phyloP scores from a whole-genome alignment of 2,113 vertebrate genomes.

The Poecile atricapillus region DNA sequence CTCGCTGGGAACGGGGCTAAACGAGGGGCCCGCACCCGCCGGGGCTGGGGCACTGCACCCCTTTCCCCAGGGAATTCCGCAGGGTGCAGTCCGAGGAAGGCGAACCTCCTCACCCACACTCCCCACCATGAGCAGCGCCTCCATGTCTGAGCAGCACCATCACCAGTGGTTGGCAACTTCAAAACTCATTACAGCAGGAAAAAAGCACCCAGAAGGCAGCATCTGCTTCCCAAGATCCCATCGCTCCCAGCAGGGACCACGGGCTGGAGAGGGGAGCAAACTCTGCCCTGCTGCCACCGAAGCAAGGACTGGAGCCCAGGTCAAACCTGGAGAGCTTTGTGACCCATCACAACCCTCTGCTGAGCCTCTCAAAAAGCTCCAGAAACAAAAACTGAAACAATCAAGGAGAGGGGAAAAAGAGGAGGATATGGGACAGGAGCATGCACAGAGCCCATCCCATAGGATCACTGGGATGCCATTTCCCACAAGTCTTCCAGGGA shows the following conservation, averaged over 20 bases:
- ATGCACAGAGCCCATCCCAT: not conserved
- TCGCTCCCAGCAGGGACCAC: not conserved
- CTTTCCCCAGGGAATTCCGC: not conserved
- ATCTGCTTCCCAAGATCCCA: not conserved
- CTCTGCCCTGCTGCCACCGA: not conserved
- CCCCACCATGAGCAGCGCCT: fast-evolving
- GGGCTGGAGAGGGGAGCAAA: not conserved
- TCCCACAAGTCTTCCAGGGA: not conserved
- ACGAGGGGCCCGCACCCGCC: fast-evolving
- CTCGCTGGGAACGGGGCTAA: fast-evolving
- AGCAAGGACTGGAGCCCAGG: not conserved
- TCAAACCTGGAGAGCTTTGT: not conserved
- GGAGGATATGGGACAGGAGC: not conserved
- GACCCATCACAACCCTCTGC: fast-evolving
- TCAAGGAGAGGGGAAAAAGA: not conserved
- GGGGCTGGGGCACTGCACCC: not conserved
- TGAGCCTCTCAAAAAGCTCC: not conserved
- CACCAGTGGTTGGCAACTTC: not conserved
- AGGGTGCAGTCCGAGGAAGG: not conserved
- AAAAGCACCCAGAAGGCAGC: not conserved
- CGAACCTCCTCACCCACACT: not conserved
- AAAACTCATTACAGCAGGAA: not conserved
- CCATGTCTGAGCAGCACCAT: not conserved
- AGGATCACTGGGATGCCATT: fast-evolving
- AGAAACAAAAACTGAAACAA: not conserved